phyloP scores from a whole-genome alignment of 2,888 invertebrate species.

The Zootermopsis nevadensis region DNA sequence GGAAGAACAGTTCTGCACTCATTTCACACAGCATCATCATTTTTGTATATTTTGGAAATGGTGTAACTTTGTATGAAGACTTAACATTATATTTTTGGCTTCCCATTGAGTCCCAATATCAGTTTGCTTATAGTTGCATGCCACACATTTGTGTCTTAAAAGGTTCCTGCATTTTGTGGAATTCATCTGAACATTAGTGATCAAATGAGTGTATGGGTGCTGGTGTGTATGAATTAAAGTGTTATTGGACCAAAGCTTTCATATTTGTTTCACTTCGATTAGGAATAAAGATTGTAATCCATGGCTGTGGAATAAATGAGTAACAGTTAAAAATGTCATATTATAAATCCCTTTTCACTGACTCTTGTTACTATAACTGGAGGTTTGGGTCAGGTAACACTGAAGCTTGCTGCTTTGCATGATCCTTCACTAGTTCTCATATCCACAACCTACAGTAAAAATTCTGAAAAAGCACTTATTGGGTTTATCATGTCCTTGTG shows the following conservation, averaged over 20 bases:
- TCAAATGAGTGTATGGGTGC: not conserved
- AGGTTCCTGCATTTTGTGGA: conserved; percentile 29
- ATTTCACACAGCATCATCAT: not conserved
- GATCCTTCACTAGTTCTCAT: no score
- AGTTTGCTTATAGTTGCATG: conserved; percentile 8
- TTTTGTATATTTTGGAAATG: conserved; percentile 5
- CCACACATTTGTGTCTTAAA: conserved; percentile 27
- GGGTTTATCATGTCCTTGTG: no score
- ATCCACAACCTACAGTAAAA: no score
- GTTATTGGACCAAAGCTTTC: conserved; percentile 41
- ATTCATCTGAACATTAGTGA: not conserved
- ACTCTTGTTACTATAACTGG: no score
- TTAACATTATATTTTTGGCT: not conserved
- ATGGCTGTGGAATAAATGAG: conserved; percentile 43
- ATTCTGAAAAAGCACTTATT: no score
- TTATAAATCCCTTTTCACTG: no score
- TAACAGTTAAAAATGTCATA: not conserved
- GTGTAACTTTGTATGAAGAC: not conserved
- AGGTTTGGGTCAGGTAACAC: no score
- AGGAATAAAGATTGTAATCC: conserved; percentile 33
- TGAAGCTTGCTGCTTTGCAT: no score
- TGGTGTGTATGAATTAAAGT: not conserved
- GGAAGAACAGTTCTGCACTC: not conserved
- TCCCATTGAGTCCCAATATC: not conserved
- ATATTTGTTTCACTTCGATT: conserved; percentile 37